Conservation (phyloP, 2,888 invertebrate species). For the Stenodema calcarata region DNA sequence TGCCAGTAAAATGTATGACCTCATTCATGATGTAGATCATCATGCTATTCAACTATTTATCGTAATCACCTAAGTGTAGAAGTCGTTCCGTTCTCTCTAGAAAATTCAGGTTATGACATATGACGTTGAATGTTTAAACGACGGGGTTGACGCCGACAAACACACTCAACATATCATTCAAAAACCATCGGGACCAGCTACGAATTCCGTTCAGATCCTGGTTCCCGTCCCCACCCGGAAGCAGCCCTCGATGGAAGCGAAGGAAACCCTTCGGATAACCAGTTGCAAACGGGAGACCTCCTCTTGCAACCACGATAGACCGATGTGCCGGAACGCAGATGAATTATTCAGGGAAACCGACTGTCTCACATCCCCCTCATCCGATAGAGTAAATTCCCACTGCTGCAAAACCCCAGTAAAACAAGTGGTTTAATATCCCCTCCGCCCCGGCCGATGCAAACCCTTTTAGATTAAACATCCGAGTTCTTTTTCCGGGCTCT, state of each 20-base stretch:
- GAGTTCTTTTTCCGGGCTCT: not conserved
- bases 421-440: constrained; percentile 36
- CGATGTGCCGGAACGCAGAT: constrained; percentile 16
- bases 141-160: not conserved
- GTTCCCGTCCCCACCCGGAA: not conserved
- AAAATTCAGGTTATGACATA: not conserved
- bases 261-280: constrained; percentile 11
- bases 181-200: not conserved
- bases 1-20: no score
- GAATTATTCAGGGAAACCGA: constrained; percentile 31
- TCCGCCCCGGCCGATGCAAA: not conserved
- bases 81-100: not conserved
- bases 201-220: not conserved
- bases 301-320: not conserved
- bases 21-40: no score
- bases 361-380: not conserved
- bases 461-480: constrained; percentile 28
- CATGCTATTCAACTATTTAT: no score
- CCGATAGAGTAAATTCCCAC: not conserved
- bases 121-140: not conserved
- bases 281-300: constrained; percentile 3
- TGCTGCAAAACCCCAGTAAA: not conserved
- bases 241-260: not conserved
- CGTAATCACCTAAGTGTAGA: no score
- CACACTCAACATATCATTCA: not conserved